Evolutionary conservation across 23 tunicate genomes (phyloP), one percentile per base, ranked within the genome.

Genomic region (Botrylloides violaceus): DNA sequence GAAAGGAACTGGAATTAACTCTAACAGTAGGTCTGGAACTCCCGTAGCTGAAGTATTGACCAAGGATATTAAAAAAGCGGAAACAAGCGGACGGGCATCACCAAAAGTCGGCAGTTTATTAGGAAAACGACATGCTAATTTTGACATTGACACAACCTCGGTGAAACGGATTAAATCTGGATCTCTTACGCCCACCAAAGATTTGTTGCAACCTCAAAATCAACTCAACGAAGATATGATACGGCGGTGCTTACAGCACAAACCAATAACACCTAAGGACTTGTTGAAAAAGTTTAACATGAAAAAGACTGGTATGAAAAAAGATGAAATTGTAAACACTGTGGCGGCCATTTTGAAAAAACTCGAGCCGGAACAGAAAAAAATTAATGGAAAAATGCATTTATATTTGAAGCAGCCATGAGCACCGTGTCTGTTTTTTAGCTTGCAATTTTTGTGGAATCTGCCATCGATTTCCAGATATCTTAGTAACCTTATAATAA

Each of bases 181-280:
- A 22, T 47, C 80, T 0, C 71, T 28, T 32, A 47, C 95, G 3
- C 82, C 86, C 3, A 76, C 82, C 20, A 87, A 65, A 62, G 85
- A 81, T 18, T 7, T 48, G 29, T 47, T 62, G 0, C 83, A 77
- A 38, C 59, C 68, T 43, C 85, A 65, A 3, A 58, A 1, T 28
- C 27, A 6, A 29, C 83, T 90, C 28, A 79, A 88, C 19, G 85
- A 79, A 33, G 98, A 90, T 29, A 73, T 91, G 3, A 88, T 90
- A 18, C 39, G 85, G 25, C 70, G 79, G 29, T 79, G 74, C 43
- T 70, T 90, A 32, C 81, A 83, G 22, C 87, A 66, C 58, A 92
- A 92, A 72, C 98, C 98, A 0, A 84, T 92, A 3, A 92, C 98
- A 0, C 84, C 84, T 6, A 80, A 81, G 47, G 88, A 92, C 58